Conservation (phyloP, 30 jellyfish, hydroid and myxozoan genomes). For the Nemopilema nomurai region DNA sequence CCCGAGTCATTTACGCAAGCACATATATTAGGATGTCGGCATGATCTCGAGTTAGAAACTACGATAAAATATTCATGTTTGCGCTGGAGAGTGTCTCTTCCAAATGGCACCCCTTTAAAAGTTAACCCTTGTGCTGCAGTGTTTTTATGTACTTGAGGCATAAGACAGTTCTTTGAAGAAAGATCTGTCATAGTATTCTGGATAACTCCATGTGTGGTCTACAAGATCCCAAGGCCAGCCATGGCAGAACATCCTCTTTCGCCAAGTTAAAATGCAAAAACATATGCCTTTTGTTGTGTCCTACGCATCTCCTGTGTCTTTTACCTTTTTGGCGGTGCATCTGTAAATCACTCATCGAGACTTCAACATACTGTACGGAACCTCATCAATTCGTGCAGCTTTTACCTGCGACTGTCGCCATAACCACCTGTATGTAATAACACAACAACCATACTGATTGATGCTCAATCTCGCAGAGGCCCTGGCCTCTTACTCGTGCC, state of each 20-base stretch:
- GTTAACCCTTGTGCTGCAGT: constrained; percentile 29
- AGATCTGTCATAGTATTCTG: constrained; percentile 53
- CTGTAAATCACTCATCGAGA: constrained; percentile 1
- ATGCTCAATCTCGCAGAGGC: background rate
- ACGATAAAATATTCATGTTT: constrained; percentile 36
- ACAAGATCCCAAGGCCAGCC: constrained; percentile 36
- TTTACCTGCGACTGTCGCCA: constrained; percentile 22
- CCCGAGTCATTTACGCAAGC: constrained; percentile 44
- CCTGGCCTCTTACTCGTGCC: background rate
- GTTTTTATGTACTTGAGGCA: constrained; percentile 45
- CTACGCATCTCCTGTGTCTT: background rate
- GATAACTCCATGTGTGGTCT: constrained; percentile 68
- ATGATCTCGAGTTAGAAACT: constrained; percentile 36
- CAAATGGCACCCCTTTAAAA: background rate
- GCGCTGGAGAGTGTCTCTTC: background rate
- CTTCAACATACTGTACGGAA: background rate
- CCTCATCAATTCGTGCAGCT: background rate
- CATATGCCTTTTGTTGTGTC: background rate
- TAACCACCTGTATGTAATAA: constrained; percentile 38
- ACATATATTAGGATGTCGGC: constrained; percentile 38
- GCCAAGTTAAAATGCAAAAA: background rate
- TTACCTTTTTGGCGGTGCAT: background rate
- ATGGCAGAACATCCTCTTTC: constrained; percentile 29
- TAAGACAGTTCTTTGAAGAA: constrained; percentile 29
- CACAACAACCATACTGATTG: background rate